These are phyloP conservation scores for Tineola bisselliella DNA, from an alignment of 2,888 invertebrate genomes.

Conservation along the genomic window DNA sequence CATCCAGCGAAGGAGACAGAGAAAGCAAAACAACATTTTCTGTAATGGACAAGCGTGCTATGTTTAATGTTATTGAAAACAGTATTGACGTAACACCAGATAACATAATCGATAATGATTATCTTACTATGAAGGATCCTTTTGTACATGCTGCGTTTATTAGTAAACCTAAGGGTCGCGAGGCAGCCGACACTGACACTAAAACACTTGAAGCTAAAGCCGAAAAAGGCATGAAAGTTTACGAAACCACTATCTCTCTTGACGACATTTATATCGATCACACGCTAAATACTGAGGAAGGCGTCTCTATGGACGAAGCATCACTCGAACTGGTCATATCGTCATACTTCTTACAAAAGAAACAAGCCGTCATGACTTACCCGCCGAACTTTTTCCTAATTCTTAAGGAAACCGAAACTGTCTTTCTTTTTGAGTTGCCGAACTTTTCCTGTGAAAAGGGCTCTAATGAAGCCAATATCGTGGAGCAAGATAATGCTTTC, in stretches of 20 bases:
- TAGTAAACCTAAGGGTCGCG: constrained; percentile 29
- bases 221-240: constrained; percentile 46
- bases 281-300: constrained; percentile 51
- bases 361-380: constrained; percentile 36
- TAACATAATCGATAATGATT: constrained; percentile 34
- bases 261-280: constrained; percentile 63
- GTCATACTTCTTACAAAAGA: constrained; percentile 47
- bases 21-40: constrained; percentile 25
- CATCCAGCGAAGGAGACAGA: constrained; percentile 16
- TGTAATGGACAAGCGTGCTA: constrained; percentile 39
- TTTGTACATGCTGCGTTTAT: constrained; percentile 48
- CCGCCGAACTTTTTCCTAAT: constrained; percentile 70
- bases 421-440: constrained; percentile 71
- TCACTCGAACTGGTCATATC: constrained; percentile 47
- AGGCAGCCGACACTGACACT: constrained; percentile 26
- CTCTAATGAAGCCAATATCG: constrained; percentile 63
- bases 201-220: constrained; percentile 26
- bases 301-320: constrained; percentile 27
- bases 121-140: constrained; percentile 38
- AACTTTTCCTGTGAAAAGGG: constrained; percentile 71
- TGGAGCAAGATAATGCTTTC: constrained; percentile 71
- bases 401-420: constrained; percentile 74
- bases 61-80: constrained; percentile 31
- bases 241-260: constrained; percentile 57
- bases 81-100: constrained; percentile 43